A percentile compares a stretch with the other conserved stretches of the same genome.
phyloP scores from a whole-genome alignment of 2,797 vertebrate genomes.

The Hafferia zeledoni region DNA sequence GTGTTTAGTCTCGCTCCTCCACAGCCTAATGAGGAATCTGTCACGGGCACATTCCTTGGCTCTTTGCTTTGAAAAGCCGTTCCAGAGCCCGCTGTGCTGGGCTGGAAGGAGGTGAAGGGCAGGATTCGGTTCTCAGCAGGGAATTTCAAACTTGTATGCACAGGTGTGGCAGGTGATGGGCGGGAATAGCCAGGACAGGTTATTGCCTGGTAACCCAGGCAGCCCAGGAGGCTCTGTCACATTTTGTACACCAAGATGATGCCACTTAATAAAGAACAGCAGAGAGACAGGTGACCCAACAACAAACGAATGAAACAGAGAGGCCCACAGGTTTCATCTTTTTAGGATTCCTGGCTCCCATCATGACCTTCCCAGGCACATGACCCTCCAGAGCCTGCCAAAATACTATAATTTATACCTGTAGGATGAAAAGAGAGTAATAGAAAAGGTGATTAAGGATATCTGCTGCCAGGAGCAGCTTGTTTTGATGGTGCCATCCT shows the following conservation, averaged over 20 bases:
- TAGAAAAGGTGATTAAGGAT: neutral
- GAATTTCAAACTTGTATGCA: neutral
- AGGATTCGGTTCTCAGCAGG: neutral
- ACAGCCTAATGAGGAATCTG: neutral
- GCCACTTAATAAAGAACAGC: neutral
- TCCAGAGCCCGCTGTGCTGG: neutral
- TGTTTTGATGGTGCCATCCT: neutral
- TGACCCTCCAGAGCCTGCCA: neutral
- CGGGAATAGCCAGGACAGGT: neutral
- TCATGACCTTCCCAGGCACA: accelerated
- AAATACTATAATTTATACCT: neutral
- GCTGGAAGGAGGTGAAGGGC: neutral
- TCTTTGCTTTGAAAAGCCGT: neutral
- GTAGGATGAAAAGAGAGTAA: neutral
- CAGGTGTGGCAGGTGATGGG: neutral
- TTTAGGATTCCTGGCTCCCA: neutral
- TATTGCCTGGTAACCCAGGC: neutral
- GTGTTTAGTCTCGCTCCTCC: neutral
- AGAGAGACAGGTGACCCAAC: neutral
- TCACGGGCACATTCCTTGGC: neutral
- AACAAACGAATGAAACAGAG: neutral
- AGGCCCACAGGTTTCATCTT: neutral
- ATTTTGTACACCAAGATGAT: neutral
- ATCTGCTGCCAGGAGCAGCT: neutral
- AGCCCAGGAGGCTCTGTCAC: neutral